Base-by-base conservation (phyloP, 2,888 invertebrate genomes). In the Limnephilus auricula region DNA sequence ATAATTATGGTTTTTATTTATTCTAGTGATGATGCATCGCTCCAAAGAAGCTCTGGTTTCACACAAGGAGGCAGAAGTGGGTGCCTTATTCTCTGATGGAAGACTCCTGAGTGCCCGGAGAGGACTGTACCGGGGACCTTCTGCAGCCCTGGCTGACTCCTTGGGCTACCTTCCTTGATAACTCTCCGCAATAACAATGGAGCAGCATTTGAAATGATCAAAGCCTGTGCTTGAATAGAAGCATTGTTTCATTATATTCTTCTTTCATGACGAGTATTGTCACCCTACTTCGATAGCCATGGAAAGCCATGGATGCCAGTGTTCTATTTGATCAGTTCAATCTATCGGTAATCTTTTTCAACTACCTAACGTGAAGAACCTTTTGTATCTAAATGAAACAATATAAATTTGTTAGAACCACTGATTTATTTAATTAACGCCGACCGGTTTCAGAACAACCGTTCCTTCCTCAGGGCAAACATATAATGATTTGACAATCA, bases 1-100 rank as follows among this genome's bases (percentile, higher is more conserved):
- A 65, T 25, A 25, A 65, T 25, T n/a, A n/a, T 25, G 25, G 9
- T 65, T 65, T 65, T 25, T 65, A 25, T 65, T 6, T 25, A n/a
- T 92, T 92, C 45, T 80, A 93, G 93, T 91, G 31, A 78, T 91
- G 79, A 91, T 78, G 79, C 91, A 92, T n/a, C 90, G 92, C 79
- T 92, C 93, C 9, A 92, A 91, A 50, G 93, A 93, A 87, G 91
- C 91, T 1, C 79, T 92, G 45, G 18, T 92, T 31, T 83, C 87
- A 4, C 92, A 93, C 65, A 98, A 98, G 94, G 98, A 98, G 3
- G 98, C 98, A 0, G 98, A 98, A 94, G 98, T 98, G 94, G 98
- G 98, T 0, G 98, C 98, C 0, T 95, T 98, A 45, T 98, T 98
- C 94, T 97, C 98, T 0, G 98, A 98, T 94, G 97, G 97, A 84